Evolutionary conservation across 2,113 vertebrate genomes (phyloP).

Genomic region (Diadophis punctatus): DNA sequence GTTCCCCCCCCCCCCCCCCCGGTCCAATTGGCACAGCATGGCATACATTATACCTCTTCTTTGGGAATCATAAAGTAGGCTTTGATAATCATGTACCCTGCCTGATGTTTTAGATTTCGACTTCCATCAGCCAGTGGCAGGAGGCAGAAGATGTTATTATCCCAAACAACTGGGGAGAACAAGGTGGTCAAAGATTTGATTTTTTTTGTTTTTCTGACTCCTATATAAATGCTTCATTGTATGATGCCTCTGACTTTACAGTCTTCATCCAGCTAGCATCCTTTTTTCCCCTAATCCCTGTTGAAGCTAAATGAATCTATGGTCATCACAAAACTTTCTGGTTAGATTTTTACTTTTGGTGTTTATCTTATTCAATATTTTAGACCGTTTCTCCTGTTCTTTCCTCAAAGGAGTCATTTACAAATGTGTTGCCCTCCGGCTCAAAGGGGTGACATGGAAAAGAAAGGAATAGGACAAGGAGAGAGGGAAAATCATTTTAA

Average conservation of each 20-base stretch:
- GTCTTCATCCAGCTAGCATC: not conserved
- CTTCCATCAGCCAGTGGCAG: not conserved
- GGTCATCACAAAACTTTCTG: not conserved
- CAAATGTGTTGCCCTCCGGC: not conserved
- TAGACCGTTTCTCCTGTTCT: not conserved
- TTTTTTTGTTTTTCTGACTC: not conserved
- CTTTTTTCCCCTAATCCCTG: not conserved
- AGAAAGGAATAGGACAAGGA: not conserved
- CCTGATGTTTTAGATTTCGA: not conserved
- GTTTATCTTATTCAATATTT: not conserved
- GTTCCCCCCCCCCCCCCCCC: fast-evolving
- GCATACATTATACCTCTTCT: not conserved
- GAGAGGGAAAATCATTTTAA: not conserved
- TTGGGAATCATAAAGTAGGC: not conserved
- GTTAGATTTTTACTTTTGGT: not conserved
- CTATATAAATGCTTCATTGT: not conserved
- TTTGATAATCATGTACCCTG: not conserved
- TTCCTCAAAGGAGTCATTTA: not conserved
- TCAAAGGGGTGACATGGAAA: not conserved
- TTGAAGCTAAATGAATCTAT: not conserved
- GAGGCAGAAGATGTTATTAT: not conserved
- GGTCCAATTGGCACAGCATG: not conserved
- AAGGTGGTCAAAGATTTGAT: not conserved
- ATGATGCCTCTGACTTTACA: not conserved
- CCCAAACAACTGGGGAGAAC: not conserved